Percentiles rank a stretch among this genome's conserved stretches.
These are phyloP conservation scores for Tenthredo mesomela DNA, from an alignment of 2,888 invertebrate genomes.

Conservation along the genomic window DNA sequence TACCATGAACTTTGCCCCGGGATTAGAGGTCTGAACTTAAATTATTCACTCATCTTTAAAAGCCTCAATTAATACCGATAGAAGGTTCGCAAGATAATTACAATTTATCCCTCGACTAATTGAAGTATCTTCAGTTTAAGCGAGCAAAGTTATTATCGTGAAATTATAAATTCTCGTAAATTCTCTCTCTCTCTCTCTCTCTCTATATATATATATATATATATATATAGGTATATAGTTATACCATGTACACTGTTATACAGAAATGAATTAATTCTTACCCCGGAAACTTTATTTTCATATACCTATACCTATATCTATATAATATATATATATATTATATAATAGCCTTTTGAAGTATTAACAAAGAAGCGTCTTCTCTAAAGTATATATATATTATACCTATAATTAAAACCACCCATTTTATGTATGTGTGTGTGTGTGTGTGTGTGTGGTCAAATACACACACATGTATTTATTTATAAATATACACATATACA, in stretches of 20 bases:
- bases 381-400: background rate
- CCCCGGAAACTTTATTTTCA: background rate
- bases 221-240: background rate
- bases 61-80: slow-evolving; percentile 17
- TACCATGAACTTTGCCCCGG: background rate
- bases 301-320: too few relatives aligned
- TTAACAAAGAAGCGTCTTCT: background rate
- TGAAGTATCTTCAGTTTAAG: slow-evolving; percentile 14
- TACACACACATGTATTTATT: too few relatives aligned
- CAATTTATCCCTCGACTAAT: slow-evolving; percentile 29
- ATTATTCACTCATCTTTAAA: slow-evolving; percentile 16
- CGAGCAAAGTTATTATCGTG: background rate
- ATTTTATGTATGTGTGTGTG: background rate
- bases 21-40: background rate
- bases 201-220: too few relatives aligned
- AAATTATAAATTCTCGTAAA: background rate
- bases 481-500: background rate
- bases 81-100: slow-evolving; percentile 29
- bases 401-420: background rate
- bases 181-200: too few relatives aligned
- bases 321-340: too few relatives aligned
- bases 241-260: background rate
- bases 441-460: background rate
- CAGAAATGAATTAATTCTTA: slow-evolving; percentile 6
- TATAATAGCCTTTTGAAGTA: background rate